Conservation (phyloP, 2,888 invertebrate genomes). For the Hyles lineata region DNA sequence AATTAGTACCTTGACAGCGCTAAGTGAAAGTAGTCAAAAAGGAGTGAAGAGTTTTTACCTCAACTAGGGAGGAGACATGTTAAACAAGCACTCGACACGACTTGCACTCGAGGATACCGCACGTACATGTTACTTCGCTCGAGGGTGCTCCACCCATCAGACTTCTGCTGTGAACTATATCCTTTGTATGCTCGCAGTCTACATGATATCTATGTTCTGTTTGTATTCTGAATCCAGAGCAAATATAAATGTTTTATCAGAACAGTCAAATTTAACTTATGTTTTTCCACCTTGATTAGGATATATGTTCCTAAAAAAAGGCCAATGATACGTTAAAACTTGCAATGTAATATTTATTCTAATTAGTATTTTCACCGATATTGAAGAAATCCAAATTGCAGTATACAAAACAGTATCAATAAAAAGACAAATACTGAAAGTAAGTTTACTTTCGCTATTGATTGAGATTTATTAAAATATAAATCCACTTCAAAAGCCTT, state of each 20-base stretch:
- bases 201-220: slow-evolving; percentile 41
- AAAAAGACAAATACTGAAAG: neutral
- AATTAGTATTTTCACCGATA: neutral
- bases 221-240: slow-evolving; percentile 36
- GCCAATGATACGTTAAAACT: no score
- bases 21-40: slow-evolving; percentile 37
- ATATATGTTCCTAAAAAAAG: no score
- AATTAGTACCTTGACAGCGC: slow-evolving; percentile 23
- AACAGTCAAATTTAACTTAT: neutral
- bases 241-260: slow-evolving; percentile 31
- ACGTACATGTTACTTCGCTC: slow-evolving; percentile 58
- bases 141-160: slow-evolving; percentile 54
- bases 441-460: neutral
- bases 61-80: slow-evolving; percentile 73
- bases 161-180: slow-evolving; percentile 51
- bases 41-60: slow-evolving; percentile 37
- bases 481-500: neutral
- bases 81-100: slow-evolving; percentile 73
- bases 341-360: no score
- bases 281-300: neutral
- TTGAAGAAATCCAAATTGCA: neutral
- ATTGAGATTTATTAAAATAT: neutral
- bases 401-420: no score
- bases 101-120: slow-evolving; percentile 66
- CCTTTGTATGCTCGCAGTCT: slow-evolving; percentile 52